Percentiles rank a stretch among this genome's conserved stretches.
Evolutionary conservation across 2,113 vertebrate species (phyloP).

Genomic region (Ramphastos sulfuratus): DNA sequence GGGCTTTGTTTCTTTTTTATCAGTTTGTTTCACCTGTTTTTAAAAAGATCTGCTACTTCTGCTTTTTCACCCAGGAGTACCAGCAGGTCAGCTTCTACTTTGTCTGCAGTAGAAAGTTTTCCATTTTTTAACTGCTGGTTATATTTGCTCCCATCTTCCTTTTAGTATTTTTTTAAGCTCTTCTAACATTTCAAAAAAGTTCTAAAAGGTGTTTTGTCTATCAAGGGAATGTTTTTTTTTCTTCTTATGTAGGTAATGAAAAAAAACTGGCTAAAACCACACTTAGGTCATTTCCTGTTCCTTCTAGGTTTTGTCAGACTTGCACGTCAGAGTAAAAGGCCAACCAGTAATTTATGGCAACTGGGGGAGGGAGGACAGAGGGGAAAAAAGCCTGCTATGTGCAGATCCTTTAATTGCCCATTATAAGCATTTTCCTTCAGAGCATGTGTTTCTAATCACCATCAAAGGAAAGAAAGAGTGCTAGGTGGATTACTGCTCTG

Average conservation of each 20-base stretch:
- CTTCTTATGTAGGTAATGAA: conserved; percentile 43
- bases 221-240: not conserved
- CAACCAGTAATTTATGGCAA: conserved; percentile 62
- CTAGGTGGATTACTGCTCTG: conserved; percentile 42
- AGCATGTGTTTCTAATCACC: conserved; percentile 62
- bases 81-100: not conserved
- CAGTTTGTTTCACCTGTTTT: conserved; percentile 9
- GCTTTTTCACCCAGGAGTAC: conserved; percentile 29
- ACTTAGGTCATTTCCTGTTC: conserved; percentile 68
- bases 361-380: conserved; percentile 31
- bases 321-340: conserved; percentile 55
- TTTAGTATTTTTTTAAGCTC: not conserved
- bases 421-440: conserved; percentile 51
- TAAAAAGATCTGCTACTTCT: conserved; percentile 9
- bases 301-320: conserved; percentile 67
- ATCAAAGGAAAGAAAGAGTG: conserved; percentile 40
- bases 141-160: not conserved
- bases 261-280: conserved; percentile 47
- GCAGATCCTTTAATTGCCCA: conserved; percentile 57
- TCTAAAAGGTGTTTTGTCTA: conserved; percentile 29
- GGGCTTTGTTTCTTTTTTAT: not conserved
- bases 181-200: not conserved
- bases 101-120: not conserved
- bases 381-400: conserved; percentile 36
- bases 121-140: not conserved